Percentiles rank a stretch among this genome's conserved stretches.
Conservation (phyloP, 2,797 vertebrate species). For the Gadopsis marmoratus region DNA sequence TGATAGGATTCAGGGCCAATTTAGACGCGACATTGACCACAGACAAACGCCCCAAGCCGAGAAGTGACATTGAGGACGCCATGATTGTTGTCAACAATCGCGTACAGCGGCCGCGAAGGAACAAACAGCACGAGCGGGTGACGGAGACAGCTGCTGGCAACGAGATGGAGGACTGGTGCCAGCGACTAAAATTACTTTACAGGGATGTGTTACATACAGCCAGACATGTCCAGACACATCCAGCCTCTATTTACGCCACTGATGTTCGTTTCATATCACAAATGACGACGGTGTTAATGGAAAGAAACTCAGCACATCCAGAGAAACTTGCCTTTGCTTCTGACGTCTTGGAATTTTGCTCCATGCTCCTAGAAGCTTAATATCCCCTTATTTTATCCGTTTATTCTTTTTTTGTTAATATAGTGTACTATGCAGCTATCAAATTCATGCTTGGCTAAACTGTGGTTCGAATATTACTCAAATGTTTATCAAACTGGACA, state of each 20-base stretch:
- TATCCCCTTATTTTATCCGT: background rate
- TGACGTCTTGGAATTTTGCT: background rate
- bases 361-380: background rate
- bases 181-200: slow-evolving; percentile 40
- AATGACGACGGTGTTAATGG: slow-evolving; percentile 34
- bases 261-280: slow-evolving; percentile 35
- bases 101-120: slow-evolving; percentile 68
- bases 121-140: slow-evolving; percentile 52
- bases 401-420: background rate
- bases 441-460: background rate
- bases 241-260: slow-evolving; percentile 36
- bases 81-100: slow-evolving; percentile 79
- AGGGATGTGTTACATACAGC: slow-evolving; percentile 43
- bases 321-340: background rate
- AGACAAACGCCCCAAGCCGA: slow-evolving; percentile 80
- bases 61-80: slow-evolving; percentile 89
- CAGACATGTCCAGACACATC: slow-evolving; percentile 63
- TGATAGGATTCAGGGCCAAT: slow-evolving; percentile 75
- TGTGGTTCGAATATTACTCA: background rate
- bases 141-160: slow-evolving; percentile 48
- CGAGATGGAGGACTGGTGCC: slow-evolving; percentile 22
- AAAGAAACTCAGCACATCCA: slow-evolving; percentile 17
- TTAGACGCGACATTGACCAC: slow-evolving; percentile 74
- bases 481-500: background rate
- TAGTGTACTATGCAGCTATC: too few species aligned